phyloP scores from a whole-genome alignment of 2,797 vertebrate species.

The Epinephelus awoara region DNA sequence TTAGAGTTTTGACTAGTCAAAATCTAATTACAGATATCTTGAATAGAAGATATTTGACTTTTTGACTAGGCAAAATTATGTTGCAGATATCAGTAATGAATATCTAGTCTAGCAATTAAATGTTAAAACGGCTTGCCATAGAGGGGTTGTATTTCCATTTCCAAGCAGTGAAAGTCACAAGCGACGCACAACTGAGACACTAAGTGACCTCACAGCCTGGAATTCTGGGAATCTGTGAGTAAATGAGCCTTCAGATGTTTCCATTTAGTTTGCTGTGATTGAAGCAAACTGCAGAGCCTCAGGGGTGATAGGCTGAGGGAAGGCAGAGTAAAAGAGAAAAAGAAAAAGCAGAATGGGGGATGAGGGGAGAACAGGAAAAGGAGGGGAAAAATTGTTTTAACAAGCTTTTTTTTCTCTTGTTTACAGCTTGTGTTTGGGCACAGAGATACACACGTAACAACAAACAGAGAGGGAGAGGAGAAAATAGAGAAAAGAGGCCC shows the following conservation, averaged over 20 bases:
- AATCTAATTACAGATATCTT: too few species aligned
- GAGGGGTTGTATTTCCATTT: conserved; percentile 37
- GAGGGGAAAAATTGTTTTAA: conserved; percentile 5
- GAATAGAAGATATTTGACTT: too few species aligned
- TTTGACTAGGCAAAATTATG: too few species aligned
- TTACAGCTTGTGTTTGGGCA: conserved; percentile 9
- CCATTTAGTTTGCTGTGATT: conserved; percentile 68
- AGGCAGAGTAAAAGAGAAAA: neutral
- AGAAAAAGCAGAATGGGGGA: neutral
- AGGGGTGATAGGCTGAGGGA: neutral
- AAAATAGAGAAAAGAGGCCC: neutral
- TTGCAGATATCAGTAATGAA: too few species aligned
- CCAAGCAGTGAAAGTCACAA: conserved; percentile 47
- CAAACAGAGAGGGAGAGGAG: neutral
- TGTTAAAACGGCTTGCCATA: too few species aligned
- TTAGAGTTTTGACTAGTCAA: too few species aligned
- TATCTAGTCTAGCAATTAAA: too few species aligned
- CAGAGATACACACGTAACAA: conserved; percentile 10
- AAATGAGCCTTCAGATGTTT: conserved; percentile 79
- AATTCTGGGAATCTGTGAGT: conserved; percentile 82
- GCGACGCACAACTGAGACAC: conserved; percentile 33
- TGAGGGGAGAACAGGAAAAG: neutral
- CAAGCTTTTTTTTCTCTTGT: neutral
- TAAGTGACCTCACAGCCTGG: conserved; percentile 76
- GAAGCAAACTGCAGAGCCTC: conserved; percentile 50